These are phyloP conservation scores for Pseudochirops cupreus DNA, from an alignment of 2,797 vertebrate species.

Conservation along the genomic window DNA sequence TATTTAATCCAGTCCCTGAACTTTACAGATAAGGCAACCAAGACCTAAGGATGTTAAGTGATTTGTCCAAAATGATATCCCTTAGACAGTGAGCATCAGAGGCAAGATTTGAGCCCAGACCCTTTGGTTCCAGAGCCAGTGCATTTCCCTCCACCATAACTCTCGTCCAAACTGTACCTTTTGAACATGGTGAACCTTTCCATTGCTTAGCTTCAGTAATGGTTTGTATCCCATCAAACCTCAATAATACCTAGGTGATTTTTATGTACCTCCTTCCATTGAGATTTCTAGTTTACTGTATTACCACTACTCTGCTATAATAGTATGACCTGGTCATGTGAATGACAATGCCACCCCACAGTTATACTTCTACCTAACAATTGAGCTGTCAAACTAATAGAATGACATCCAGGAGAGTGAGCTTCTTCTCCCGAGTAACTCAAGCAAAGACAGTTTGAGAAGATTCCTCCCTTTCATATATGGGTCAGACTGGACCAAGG, in stretches of 20 bases:
- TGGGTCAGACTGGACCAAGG: neutral
- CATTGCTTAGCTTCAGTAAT: neutral
- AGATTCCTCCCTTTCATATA: neutral
- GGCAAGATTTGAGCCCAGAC: neutral
- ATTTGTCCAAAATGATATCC: neutral
- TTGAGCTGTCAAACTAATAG: neutral
- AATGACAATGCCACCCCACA: neutral
- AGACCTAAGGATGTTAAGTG: neutral
- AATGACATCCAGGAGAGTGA: neutral
- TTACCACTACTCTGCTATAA: neutral
- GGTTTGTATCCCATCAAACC: neutral
- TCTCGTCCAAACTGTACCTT: neutral
- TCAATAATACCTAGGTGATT: neutral
- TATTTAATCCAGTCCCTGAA: neutral
- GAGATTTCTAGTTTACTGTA: neutral
- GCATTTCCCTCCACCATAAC: neutral
- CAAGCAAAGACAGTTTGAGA: neutral
- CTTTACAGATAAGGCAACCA: neutral
- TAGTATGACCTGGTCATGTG: neutral
- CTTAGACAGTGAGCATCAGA: neutral
- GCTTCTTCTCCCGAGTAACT: neutral
- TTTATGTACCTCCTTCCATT: neutral
- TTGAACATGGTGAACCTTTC: neutral
- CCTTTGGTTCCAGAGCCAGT: neutral
- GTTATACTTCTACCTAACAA: neutral